These are phyloP conservation scores for Anolis sagrei DNA, from an alignment of 2,113 vertebrate genomes.

Conservation along the genomic window DNA sequence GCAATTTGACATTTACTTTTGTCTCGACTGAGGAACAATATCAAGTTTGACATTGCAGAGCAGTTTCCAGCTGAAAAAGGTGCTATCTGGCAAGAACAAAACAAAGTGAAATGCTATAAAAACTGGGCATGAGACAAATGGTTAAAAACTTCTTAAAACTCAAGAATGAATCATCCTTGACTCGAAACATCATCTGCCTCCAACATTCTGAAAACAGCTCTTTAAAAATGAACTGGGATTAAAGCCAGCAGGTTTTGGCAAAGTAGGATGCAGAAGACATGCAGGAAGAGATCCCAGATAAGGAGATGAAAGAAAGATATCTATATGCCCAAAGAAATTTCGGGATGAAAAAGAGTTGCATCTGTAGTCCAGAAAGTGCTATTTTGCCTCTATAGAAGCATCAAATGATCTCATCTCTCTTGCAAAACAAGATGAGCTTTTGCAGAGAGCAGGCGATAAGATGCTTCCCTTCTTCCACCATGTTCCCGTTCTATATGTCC, in stretches of 20 bases:
- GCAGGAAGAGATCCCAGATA: background rate
- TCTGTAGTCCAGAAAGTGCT: background rate
- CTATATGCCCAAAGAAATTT: background rate
- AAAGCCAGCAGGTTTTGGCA: conserved; percentile 9
- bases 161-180: background rate
- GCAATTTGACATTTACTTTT: conserved; percentile 29
- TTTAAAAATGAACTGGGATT: background rate
- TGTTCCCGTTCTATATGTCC: too few relatives aligned
- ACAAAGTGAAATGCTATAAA: conserved; percentile 12
- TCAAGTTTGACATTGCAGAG: background rate
- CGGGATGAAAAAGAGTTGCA: background rate
- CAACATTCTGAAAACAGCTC: conserved; percentile 1
- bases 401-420: background rate
- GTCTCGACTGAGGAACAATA: conserved; percentile 6
- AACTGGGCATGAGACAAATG: background rate
- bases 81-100: conserved; percentile 36
- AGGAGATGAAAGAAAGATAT: background rate
- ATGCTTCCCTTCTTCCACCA: background rate
- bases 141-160: conserved; percentile 11
- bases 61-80: conserved; percentile 26
- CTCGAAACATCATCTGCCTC: background rate
- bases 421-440: background rate
- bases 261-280: background rate
- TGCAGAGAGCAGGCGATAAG: background rate
- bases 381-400: background rate